Conservation (phyloP, 2,797 vertebrate genomes). For the Allochrocebus solatus region DNA sequence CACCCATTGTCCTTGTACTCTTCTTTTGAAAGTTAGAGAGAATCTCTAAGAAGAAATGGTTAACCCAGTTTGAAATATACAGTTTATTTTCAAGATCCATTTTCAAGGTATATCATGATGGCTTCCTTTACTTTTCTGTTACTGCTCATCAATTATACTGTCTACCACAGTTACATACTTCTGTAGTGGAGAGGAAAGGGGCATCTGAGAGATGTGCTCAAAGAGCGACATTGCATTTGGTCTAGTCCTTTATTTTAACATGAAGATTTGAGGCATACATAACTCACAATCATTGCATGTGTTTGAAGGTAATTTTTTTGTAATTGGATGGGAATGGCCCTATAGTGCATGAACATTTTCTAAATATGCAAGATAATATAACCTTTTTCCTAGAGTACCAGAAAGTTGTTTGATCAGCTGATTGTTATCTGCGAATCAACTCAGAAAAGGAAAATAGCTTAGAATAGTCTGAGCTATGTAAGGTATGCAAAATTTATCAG, state of each 20-base stretch:
- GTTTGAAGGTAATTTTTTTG: background rate
- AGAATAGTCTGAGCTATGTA: background rate
- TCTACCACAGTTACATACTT: background rate
- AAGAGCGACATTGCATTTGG: background rate
- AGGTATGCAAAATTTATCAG: background rate
- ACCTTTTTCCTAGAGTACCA: background rate
- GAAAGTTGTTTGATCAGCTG: background rate
- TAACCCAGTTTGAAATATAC: background rate
- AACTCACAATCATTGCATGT: background rate
- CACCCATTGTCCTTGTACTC: background rate
- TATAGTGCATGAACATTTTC: background rate
- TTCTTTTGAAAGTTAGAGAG: background rate
- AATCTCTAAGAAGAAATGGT: background rate
- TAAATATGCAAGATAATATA: background rate
- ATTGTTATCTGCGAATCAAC: background rate
- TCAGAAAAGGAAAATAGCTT: background rate
- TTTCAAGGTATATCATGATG: background rate
- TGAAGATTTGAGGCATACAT: background rate
- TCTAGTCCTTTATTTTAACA: background rate
- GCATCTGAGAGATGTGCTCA: background rate
- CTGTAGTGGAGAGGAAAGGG: background rate
- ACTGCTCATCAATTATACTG: background rate
- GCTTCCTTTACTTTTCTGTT: background rate
- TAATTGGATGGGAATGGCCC: background rate
- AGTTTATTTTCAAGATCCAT: background rate